Base-by-base conservation (phyloP, 2,888 invertebrate species). In the Heliconius ethilla region DNA sequence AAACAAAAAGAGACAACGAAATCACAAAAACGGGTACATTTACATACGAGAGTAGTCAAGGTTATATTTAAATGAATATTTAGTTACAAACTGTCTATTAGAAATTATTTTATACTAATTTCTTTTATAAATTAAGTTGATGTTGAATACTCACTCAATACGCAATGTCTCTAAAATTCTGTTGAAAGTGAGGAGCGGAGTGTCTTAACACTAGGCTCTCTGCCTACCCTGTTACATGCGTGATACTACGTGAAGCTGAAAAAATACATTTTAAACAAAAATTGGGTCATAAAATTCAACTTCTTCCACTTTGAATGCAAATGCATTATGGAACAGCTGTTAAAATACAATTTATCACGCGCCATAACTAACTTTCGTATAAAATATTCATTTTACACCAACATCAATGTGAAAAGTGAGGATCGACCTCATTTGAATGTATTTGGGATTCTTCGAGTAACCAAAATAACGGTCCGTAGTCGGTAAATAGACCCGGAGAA, bases 401-500 rank as follows among this genome's bases (percentile, higher is more conserved):
- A 69, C 59, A 67, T 77, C 33, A 25, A 33, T 67, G 66, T 37
- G 37, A 70, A 67, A 69, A 69, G 69, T 69, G 63, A 59, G 37
- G 22, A 33, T 45, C 62, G 70, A 78, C 51, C 70, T 75, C 51
- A 78, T 78, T 78, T 78, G 75, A 78, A 78, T 78, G 63, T 62
- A 65, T 75, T 70, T 78, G 65, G 63, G 63, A 78, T 65, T 78
- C 75, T 70, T 45, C 67, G 63, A 78, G 63, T 75, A 74, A 62
- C 70, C 75, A 55, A 74, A 77, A 77, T 69, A 74, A 40, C 55
- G 73, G 77, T 62, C 77, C 37, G 59, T 45, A 33, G 73, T 22
- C 67, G 29, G 73, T 67, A 69, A 73, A 73, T 73, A 45, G 29
- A 69, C 33, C 51, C 11, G 22, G 59, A 7, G 73, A 40, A 62